Conservation (phyloP, 2,797 vertebrate species). For the Scolopax bukidnonensis region DNA sequence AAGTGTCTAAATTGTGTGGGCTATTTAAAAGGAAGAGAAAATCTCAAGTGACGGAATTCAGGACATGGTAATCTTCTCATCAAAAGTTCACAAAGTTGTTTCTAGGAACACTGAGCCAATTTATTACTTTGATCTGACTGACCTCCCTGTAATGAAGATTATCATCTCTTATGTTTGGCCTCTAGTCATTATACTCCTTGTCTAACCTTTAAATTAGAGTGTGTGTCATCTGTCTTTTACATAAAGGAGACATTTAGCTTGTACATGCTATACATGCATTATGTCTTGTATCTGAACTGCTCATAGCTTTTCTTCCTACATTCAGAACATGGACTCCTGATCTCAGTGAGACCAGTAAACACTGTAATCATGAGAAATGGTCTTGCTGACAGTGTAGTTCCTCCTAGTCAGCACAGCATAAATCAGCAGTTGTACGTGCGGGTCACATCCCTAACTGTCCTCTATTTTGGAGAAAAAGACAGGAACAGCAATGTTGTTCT, state of each 20-base stretch:
- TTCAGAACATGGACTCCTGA: constrained; percentile 16
- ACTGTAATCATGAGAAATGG: constrained; percentile 1
- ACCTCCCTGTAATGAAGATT: constrained; percentile 44
- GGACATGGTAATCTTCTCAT: neutral
- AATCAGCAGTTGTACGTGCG: neutral
- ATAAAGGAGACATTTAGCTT: neutral
- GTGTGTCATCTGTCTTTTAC: constrained; percentile 19
- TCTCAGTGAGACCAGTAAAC: neutral
- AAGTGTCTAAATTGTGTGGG: neutral
- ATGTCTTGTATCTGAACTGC: neutral
- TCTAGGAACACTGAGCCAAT: constrained; percentile 36
- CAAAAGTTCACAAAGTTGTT: constrained; percentile 25
- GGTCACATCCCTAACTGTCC: neutral
- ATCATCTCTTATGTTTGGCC: constrained; percentile 23
- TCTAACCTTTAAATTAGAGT: constrained; percentile 41
- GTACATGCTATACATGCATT: neutral
- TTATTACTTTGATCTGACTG: constrained; percentile 44
- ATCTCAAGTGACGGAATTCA: neutral
- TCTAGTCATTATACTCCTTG: constrained; percentile 10
- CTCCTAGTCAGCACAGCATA: neutral
- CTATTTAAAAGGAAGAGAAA: neutral
- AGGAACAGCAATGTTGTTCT: neutral
- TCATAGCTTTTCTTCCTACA: neutral
- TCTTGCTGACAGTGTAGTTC: constrained; percentile 29
- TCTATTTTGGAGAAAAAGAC: neutral